These are phyloP conservation scores for Chloroclysta siterata DNA, from an alignment of 2,888 invertebrate species.

Conservation along the genomic window DNA sequence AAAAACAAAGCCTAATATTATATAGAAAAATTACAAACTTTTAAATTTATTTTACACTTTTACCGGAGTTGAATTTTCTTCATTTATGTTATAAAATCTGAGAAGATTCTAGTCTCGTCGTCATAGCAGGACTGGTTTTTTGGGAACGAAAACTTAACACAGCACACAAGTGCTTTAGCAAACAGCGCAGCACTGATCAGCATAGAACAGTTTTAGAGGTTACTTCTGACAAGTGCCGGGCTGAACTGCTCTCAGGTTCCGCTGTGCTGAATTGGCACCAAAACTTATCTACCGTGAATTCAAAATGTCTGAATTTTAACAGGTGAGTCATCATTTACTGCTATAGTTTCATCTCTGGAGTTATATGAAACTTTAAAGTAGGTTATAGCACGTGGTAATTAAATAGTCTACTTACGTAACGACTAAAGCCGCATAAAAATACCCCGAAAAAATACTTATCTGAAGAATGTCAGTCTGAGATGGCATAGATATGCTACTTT, in stretches of 20 bases:
- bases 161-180: constrained; percentile 13
- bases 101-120: too few relatives aligned
- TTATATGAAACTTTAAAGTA: not conserved
- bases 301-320: not conserved
- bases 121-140: not conserved
- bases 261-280: not conserved
- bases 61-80: too few relatives aligned
- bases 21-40: too few relatives aligned
- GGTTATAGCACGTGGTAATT: not conserved
- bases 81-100: too few relatives aligned
- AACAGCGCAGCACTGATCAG: constrained; percentile 14
- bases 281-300: not conserved
- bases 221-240: not conserved
- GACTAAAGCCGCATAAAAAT: too few relatives aligned
- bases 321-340: not conserved
- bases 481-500: too few relatives aligned
- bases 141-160: constrained; percentile 1
- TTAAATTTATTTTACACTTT: too few relatives aligned
- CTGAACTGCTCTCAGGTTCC: not conserved
- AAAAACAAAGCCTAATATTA: too few relatives aligned
- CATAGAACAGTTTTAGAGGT: constrained; percentile 11
- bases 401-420: too few relatives aligned
- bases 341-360: not conserved
- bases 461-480: too few relatives aligned
- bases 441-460: too few relatives aligned